A percentile compares a stretch with the other conserved stretches of the same genome.
phyloP scores from a whole-genome alignment of 2,888 invertebrate species.

The Notodonta ziczac region DNA sequence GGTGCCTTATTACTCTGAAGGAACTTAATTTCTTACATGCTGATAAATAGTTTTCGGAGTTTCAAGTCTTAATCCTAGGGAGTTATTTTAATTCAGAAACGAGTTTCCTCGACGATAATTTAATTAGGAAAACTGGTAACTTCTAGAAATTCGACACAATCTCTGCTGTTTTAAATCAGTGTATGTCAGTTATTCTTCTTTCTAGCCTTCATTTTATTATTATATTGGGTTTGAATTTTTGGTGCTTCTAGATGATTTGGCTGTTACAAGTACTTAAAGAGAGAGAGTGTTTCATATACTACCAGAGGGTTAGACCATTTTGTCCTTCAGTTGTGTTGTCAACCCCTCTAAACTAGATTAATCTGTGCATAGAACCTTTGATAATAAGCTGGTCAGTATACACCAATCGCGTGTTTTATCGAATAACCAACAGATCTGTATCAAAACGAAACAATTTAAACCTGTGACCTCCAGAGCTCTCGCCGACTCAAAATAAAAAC shows the following conservation, averaged over 20 bases:
- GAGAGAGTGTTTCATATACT: too few species aligned
- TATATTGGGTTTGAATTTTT: too few species aligned
- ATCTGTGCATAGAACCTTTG: background rate
- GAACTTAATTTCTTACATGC: constrained; percentile 39
- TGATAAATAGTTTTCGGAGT: constrained; percentile 25
- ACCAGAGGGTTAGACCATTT: too few species aligned
- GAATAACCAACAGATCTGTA: background rate
- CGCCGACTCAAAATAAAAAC: constrained; percentile 1
- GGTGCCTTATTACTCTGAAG: constrained; percentile 32
- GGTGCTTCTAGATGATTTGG: too few species aligned
- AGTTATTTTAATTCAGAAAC: background rate
- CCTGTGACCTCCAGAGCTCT: background rate
- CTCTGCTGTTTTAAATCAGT: too few species aligned
- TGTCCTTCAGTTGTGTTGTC: too few species aligned
- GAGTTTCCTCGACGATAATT: background rate
- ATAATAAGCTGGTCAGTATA: background rate
- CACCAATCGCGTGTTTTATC: background rate
- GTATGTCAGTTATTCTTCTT: too few species aligned
- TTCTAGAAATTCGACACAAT: too few species aligned
- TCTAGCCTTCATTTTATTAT: too few species aligned
- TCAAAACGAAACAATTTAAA: background rate
- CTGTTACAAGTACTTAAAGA: too few species aligned
- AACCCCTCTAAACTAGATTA: too few species aligned
- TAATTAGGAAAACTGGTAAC: too few species aligned
- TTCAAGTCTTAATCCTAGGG: constrained; percentile 2